Conservation (phyloP, 30 jellyfish, hydroid and myxozoan species). For the Aurelia aurita region DNA sequence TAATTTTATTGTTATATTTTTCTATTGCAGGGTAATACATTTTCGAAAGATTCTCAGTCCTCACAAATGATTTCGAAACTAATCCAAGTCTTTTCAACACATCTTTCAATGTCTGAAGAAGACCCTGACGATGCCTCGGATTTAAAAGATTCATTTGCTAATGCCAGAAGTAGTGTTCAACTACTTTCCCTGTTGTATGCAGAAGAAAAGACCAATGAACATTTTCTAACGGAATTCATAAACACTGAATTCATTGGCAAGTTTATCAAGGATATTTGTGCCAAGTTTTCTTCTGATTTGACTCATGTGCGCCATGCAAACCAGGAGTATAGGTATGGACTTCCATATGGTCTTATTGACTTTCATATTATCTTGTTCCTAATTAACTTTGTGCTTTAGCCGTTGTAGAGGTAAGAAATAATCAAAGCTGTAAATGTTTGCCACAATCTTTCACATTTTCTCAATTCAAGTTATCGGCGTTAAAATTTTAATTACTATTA, state of each 20-base stretch:
- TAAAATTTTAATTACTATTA: too few species aligned
- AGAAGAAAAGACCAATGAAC: background rate
- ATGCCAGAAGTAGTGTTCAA: constrained; percentile 9
- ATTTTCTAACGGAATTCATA: background rate
- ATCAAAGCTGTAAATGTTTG: background rate
- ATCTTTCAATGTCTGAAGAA: constrained; percentile 8
- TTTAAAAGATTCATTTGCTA: constrained; percentile 21
- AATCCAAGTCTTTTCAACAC: background rate
- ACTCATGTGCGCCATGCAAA: constrained; percentile 1
- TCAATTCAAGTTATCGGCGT: too few species aligned
- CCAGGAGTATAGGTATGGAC: constrained; percentile 24
- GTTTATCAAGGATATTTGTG: background rate
- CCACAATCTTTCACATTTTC: background rate
- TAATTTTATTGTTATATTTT: too few species aligned
- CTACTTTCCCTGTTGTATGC: background rate
- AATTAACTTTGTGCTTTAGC: constrained; percentile 20
- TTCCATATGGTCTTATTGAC: background rate
- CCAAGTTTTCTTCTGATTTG: constrained; percentile 9
- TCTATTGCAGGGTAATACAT: too few species aligned
- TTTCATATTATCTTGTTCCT: too few species aligned
- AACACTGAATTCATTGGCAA: background rate
- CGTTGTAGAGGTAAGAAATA: constrained; percentile 63
- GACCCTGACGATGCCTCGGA: background rate
- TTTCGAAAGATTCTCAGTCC: too few species aligned
- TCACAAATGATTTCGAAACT: too few species aligned